Base-by-base conservation (phyloP, 2,888 invertebrate species). In the Xanthostigma xanthostigma region DNA sequence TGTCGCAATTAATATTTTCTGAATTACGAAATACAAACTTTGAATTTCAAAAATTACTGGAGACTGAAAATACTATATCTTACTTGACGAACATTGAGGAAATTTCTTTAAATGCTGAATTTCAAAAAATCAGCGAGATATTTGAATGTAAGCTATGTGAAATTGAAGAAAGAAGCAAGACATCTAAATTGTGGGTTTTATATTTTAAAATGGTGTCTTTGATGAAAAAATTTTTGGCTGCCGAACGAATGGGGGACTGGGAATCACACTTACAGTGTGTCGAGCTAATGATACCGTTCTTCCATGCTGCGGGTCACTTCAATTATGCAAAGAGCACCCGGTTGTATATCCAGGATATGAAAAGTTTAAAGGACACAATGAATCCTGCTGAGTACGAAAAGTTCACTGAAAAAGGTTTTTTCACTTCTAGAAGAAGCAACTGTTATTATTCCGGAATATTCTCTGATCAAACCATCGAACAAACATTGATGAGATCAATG, bases 331-430 rank as follows among this genome's bases (percentile, higher is more conserved):
- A 54, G 44, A 53, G 49, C 33, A 49, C 49, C 12, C 51, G 54
- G 43, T 39, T 57, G 37, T 56, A 55, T 50, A 35, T 57, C 9
- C 56, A 57, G 50, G 47, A 54, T 34, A 55, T 53, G 53, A 39
- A 44, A 6, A 37, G 27, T 33, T 14, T 45, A 36, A 43, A 43
- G 14, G 45, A 45, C 8, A 37, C 12, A 36, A 36, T 36, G 37
- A 11, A 36, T n/a, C n/a, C n/a, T n/a, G n/a, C n/a, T 36, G 37
- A 36, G 37, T 36, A 36, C n/a, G n/a, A 46, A 41, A 36, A 35
- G 27, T 41, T 36, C 5, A n/a, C n/a, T n/a, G n/a, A n/a, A n/a
- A 47, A 41, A 48, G 2, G 44, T 38, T 44, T 44, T 17, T 44
- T 38, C 34, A 43, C 36, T 12, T 42, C 45, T 44, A 49, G 40